Percentiles rank a stretch among this genome's conserved stretches.
Evolutionary conservation across 2,888 invertebrate species (phyloP).

Genomic region (Escarpia spicata): DNA sequence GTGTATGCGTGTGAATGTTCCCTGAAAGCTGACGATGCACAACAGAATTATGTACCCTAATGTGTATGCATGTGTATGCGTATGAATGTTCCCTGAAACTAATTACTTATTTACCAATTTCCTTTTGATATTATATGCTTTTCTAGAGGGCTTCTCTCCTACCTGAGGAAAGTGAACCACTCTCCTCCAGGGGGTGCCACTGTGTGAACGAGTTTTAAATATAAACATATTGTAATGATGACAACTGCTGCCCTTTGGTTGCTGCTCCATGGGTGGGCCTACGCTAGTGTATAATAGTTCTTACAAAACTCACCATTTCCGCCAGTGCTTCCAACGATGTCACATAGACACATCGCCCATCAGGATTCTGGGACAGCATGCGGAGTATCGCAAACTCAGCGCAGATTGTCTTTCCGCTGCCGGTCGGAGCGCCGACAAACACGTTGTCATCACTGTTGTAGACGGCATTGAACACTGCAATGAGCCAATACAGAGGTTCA

Average conservation of each 20-base stretch:
- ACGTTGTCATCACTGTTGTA: slow-evolving; percentile 99
- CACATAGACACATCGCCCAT: slow-evolving; percentile 88
- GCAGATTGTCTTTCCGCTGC: slow-evolving; percentile 82
- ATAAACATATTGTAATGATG: too few species aligned
- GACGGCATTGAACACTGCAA: slow-evolving; percentile 91
- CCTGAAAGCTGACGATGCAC: too few species aligned
- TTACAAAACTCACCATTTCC: slow-evolving; percentile 68
- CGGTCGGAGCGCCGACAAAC: slow-evolving; percentile 77
- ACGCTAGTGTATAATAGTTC: neutral
- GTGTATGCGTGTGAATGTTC: neutral
- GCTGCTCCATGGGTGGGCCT: too few species aligned
- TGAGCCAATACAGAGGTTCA: neutral
- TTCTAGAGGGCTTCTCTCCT: too few species aligned
- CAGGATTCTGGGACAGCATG: slow-evolving; percentile 68
- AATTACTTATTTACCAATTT: too few species aligned
- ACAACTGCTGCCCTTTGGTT: too few species aligned
- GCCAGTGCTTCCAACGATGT: slow-evolving; percentile 91
- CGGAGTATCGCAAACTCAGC: slow-evolving; percentile 95
- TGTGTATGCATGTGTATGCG: neutral
- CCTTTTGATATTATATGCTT: too few species aligned
- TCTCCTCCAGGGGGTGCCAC: too few species aligned
- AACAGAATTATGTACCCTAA: neutral
- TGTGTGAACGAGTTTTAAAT: too few species aligned
- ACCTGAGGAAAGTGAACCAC: too few species aligned
- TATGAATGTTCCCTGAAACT: neutral